Conservation (phyloP, 2,113 vertebrate species). For the Aphelocoma coerulescens region DNA sequence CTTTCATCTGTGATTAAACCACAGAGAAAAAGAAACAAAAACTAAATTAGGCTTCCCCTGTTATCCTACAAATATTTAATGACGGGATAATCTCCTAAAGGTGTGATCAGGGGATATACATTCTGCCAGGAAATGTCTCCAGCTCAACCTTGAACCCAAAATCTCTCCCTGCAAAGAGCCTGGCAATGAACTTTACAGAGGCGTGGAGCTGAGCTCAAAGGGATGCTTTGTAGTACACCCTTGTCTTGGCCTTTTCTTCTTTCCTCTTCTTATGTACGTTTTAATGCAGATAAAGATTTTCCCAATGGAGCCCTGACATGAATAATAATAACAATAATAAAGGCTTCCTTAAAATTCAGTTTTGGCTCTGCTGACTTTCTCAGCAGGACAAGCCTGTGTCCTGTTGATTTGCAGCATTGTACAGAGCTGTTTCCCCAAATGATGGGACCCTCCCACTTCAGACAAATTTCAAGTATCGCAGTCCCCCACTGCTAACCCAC, state of each 20-base stretch:
- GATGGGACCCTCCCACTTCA: slow-evolving; percentile 9
- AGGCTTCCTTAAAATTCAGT: slow-evolving; percentile 60
- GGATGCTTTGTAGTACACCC: slow-evolving; percentile 63
- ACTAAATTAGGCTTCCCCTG: slow-evolving; percentile 85
- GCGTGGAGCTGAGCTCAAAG: slow-evolving; percentile 65
- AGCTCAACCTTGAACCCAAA: slow-evolving; percentile 72
- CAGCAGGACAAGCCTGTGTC: slow-evolving; percentile 40
- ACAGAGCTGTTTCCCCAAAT: slow-evolving; percentile 2
- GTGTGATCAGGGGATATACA: slow-evolving; percentile 72
- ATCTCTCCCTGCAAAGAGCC: slow-evolving; percentile 57
- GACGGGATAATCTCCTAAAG: slow-evolving; percentile 82
- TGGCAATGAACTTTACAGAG: slow-evolving; percentile 62
- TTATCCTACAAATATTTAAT: slow-evolving; percentile 87
- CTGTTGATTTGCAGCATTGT: slow-evolving; percentile 7
- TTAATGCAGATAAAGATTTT: slow-evolving; percentile 73
- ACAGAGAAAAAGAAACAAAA: slow-evolving; percentile 86
- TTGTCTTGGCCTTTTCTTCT: slow-evolving; percentile 70
- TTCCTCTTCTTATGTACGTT: slow-evolving; percentile 67
- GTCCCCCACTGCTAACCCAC: not conserved
- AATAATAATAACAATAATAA: slow-evolving; percentile 68
- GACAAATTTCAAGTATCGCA: not conserved
- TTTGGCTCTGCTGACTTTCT: slow-evolving; percentile 60
- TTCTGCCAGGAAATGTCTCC: slow-evolving; percentile 64
- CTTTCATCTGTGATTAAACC: slow-evolving; percentile 88
- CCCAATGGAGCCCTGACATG: slow-evolving; percentile 61